Evolutionary conservation across 2,113 vertebrate species (phyloP), one percentile per base, ranked within the genome.

Genomic region (Orycteropus afer): DNA sequence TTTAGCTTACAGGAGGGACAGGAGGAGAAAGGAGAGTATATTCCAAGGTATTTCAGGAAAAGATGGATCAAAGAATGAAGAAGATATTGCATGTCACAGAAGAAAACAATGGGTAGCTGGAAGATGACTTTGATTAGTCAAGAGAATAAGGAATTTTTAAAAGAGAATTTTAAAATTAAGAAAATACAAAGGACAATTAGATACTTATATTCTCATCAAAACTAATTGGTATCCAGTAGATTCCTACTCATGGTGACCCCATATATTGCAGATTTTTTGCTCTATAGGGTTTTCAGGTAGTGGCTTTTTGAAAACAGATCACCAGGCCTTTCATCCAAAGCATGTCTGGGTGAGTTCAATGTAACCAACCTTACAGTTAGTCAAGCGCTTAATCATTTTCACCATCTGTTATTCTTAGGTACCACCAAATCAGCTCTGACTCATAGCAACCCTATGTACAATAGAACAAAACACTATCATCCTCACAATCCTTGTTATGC

Each of bases 121-220:
- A 69, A 51, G 27, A 14, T 12, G 55, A 57, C 7, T 53, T 76
- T 71, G 32, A 34, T 53, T 94, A 32, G 53, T 74, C 45, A 61
- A 86, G 81, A 69, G 84, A 90, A 76, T 73, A 87, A 71, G 29
- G 2, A 82, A 71, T 88, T 94, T 94, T 74, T 6, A 45, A 88
- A 93, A 85, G 32, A 87, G 78, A 74, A 40, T n/a, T 63, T 76
- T 82, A 37, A 79, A 89, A 73, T 22, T 37, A 59, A 63, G 63
- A 53, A 63, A 85, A 27, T 5, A 37, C 42, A 69, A 87, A 57
- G 1, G 40, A 53, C 47, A 65, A 65, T 47, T 49, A 81, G 1
- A 23, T 23, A 59, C 27, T 76, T 1, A 55, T 45, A 32, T n/a
- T 86, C 13, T 85, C 4, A n/a, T 2, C 47, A 59, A 37, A 71